Percentiles rank a stretch among this genome's conserved stretches.
Conservation (phyloP, 1,140 invertebrate genomes). For the Ceratosolen solmsi region DNA sequence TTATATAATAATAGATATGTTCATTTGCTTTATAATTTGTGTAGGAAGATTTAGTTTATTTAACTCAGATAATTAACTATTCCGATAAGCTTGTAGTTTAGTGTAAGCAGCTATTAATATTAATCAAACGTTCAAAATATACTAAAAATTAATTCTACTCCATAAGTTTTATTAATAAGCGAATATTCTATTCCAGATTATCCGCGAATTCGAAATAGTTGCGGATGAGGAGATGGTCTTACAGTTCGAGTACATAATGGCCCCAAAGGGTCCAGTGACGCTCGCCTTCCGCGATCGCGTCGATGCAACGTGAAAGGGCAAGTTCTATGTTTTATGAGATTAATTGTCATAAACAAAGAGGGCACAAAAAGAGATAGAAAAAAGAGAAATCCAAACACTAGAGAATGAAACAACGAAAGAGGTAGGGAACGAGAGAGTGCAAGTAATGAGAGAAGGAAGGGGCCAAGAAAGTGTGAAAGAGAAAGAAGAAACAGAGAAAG, state of each 20-base stretch:
- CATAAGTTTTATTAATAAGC: not conserved
- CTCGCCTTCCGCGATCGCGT: constrained; percentile 76
- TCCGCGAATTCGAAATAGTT: constrained; percentile 81
- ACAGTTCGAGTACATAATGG: constrained; percentile 85
- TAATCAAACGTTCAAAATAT: too few species aligned
- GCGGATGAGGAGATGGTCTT: constrained; percentile 80
- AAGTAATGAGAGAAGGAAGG: not conserved
- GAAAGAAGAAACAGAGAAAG: constrained; percentile 3
- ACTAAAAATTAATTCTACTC: too few species aligned
- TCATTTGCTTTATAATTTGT: not conserved
- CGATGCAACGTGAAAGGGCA: constrained; percentile 37
- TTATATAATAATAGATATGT: too few species aligned
- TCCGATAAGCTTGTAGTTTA: too few species aligned
- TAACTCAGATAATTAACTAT: too few species aligned
- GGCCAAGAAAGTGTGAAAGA: constrained; percentile 18
- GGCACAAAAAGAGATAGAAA: constrained; percentile 3
- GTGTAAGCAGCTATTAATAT: too few species aligned
- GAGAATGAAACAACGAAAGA: not conserved
- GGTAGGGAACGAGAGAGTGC: not conserved
- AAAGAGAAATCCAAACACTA: too few species aligned
- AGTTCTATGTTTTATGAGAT: constrained; percentile 10
- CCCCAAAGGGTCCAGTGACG: constrained; percentile 81
- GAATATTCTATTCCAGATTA: constrained; percentile 74
- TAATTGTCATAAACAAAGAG: constrained; percentile 37
- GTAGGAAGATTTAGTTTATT: too few species aligned